phyloP scores from a whole-genome alignment of 1,140 invertebrate species.

The Globodera rostochiensis region DNA sequence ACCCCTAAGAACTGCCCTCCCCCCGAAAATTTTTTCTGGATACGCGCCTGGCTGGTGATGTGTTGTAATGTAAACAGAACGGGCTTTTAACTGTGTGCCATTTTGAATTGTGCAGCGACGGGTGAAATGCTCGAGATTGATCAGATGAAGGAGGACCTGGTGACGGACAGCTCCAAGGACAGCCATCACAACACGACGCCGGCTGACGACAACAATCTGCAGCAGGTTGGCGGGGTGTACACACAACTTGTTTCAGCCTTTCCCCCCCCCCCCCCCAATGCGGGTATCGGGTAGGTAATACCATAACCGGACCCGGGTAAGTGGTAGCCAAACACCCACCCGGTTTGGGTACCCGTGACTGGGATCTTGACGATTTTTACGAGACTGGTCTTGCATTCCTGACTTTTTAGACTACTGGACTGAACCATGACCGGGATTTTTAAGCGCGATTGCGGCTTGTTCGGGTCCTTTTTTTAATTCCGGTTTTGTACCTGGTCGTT shows the following conservation, averaged over 20 bases:
- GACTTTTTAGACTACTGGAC: no score
- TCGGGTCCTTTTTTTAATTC: no score
- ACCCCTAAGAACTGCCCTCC: no score
- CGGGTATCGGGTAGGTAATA: not conserved
- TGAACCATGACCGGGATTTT: no score
- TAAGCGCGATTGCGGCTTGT: no score
- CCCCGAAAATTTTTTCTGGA: no score
- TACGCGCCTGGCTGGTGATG: no score
- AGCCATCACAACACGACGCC: not conserved
- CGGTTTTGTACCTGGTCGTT: no score
- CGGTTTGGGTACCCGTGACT: no score
- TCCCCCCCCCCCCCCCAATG: not conserved
- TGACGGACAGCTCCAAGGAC: conserved; percentile 15
- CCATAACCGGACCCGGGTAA: not conserved
- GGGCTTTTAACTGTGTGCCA: not conserved
- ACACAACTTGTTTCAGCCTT: not conserved
- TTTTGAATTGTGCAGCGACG: conserved; percentile 15
- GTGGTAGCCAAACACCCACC: no score
- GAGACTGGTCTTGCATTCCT: no score
- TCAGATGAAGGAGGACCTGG: conserved; percentile 18
- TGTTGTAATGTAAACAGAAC: not conserved
- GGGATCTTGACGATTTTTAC: no score
- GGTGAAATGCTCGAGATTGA: conserved; percentile 19
- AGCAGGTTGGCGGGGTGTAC: not conserved
- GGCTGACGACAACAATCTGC: not conserved